Base-by-base conservation (phyloP, 1,140 invertebrate genomes). In the Tribolium castaneum region DNA sequence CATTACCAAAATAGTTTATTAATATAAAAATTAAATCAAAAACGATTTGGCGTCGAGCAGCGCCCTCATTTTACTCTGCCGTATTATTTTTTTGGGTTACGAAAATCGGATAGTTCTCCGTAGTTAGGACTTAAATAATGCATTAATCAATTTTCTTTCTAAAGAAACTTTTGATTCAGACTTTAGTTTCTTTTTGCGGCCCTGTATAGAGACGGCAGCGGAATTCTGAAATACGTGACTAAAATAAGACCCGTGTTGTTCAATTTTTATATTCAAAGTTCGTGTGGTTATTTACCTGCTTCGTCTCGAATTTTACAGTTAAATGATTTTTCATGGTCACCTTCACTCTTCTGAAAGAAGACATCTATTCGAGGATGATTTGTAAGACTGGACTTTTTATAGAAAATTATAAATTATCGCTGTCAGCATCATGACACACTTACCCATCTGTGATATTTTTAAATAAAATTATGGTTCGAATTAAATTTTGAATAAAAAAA, bases 401-500 rank as follows among this genome's bases (percentile, higher is more conserved):
- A 16, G 25, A 35, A 35, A 66, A 66, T 13, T 35, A 10, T 22
- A 66, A 66, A 66, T 45, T 45, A 9, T 10, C 30, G 59, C 45
- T 30, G 19, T 34, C 59, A 30, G 25, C 25, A n/a, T 66, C 59
- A 66, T 66, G 59, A 66, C 59, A 66, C 30, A 66, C 30, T 66
- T 66, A 35, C 39, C 7, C 7, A 45, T n/a, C 59, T 66, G 30
- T 66, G 59, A 66, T 66, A 66, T 35, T 35, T 13, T 6, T 19
- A 51, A 50, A 72, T 50, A 54, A 19, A 54, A 54, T 54, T 10
- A 54, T 30, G 45, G 59, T 70, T 10, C 25, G 22, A n/a, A 39
- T 13, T 13, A 49, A 72, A 45, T 54, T 12, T 54, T 19, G 7
- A 9, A 2, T 22, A 9, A 16, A 70, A 89, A 87, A 87, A 92